A percentile compares a stretch with the other conserved stretches of the same genome.
Evolutionary conservation across 2,888 invertebrate genomes (phyloP).

Genomic region (Cinara cedri): DNA sequence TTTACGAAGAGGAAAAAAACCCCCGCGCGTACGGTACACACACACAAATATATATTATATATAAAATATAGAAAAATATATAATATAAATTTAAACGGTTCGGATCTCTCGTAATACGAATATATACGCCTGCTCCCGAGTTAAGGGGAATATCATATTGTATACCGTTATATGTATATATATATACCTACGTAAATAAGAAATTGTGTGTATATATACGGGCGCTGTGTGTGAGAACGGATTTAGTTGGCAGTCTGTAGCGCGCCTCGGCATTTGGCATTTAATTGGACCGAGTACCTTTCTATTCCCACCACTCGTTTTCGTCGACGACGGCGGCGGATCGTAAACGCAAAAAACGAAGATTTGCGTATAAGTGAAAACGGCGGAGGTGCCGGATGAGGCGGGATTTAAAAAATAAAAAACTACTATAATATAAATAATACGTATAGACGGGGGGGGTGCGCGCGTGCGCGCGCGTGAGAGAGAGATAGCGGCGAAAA

Average conservation of each 20-base stretch:
- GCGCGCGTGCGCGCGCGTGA: background rate
- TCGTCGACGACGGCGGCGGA: background rate
- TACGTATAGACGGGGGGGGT: no score
- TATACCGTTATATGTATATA: no score
- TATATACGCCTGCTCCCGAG: background rate
- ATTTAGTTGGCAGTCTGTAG: conserved; percentile 17
- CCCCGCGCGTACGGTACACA: background rate
- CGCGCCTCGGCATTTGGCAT: conserved; percentile 11
- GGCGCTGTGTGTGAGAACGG: conserved; percentile 15
- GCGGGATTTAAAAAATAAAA: conserved; percentile 35
- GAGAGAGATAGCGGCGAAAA: background rate
- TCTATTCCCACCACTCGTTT: background rate
- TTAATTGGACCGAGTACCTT: conserved; percentile 45
- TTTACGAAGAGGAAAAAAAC: background rate
- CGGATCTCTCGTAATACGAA: conserved; percentile 1
- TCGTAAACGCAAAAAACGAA: conserved; percentile 44
- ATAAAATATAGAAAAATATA: no score
- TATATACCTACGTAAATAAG: background rate
- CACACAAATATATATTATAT: no score
- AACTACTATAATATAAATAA: no score
- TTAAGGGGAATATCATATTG: background rate
- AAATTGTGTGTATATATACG: background rate
- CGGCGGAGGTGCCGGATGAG: background rate
- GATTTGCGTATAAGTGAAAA: conserved; percentile 41
- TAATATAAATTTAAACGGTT: conserved; percentile 22